Percentiles rank a stretch among this genome's conserved stretches.
These are phyloP conservation scores for Lymantria dispar DNA, from an alignment of 2,888 invertebrate species.

Conservation along the genomic window DNA sequence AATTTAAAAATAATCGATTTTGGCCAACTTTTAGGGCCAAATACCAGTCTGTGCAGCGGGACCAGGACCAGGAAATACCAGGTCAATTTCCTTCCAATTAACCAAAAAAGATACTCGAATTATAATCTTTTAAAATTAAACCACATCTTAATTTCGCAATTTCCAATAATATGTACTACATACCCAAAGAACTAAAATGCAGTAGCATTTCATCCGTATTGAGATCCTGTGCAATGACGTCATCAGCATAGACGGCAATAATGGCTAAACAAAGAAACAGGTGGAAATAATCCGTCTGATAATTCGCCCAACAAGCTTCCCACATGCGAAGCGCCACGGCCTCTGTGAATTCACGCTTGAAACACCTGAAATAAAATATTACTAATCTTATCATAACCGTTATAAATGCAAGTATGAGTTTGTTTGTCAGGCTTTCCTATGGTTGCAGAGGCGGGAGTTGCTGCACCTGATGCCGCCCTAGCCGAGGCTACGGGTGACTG, in stretches of 20 bases:
- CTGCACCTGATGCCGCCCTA: too few species aligned
- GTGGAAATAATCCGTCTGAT: slow-evolving; percentile 97
- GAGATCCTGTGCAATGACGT: slow-evolving; percentile 95
- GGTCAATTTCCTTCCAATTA: too few species aligned
- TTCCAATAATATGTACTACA: neutral
- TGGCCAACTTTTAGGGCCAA: too few species aligned
- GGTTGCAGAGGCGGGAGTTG: too few species aligned
- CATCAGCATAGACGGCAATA: slow-evolving; percentile 95
- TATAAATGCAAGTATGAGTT: neutral
- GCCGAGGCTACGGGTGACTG: too few species aligned
- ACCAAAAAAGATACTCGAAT: too few species aligned
- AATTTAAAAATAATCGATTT: too few species aligned
- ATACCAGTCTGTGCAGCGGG: too few species aligned
- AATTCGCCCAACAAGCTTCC: slow-evolving; percentile 99
- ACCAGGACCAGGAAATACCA: too few species aligned
- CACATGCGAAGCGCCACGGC: slow-evolving; percentile 94
- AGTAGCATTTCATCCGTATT: slow-evolving; percentile 97
- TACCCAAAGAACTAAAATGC: slow-evolving; percentile 95
- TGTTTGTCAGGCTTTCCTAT: too few species aligned
- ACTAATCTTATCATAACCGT: neutral
- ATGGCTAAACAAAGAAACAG: slow-evolving; percentile 96
- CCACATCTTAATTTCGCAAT: too few species aligned
- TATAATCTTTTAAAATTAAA: too few species aligned
- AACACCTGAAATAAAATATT: slow-evolving; percentile 84
- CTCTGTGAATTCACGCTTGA: slow-evolving; percentile 95